Percentiles rank a stretch among this genome's conserved stretches.
phyloP scores from a whole-genome alignment of 2,888 invertebrate genomes.

The Eristalis pertinax region DNA sequence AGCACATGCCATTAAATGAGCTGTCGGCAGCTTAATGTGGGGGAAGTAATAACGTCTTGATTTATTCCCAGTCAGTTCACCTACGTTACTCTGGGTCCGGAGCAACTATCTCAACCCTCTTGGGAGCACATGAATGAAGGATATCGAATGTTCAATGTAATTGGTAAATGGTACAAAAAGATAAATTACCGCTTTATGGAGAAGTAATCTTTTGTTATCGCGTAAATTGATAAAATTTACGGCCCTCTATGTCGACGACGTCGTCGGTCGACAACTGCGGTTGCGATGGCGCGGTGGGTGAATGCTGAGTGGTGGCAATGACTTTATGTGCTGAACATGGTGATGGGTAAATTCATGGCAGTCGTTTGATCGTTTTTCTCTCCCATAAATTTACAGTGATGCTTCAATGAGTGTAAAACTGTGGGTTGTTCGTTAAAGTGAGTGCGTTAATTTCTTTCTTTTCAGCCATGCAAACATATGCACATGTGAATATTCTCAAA shows the following conservation, averaged over 20 bases:
- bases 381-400: slow-evolving; percentile 36
- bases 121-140: slow-evolving; percentile 47
- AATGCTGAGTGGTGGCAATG: slow-evolving; percentile 32
- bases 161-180: slow-evolving; percentile 73
- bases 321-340: slow-evolving; percentile 57
- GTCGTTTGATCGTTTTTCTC: slow-evolving; percentile 35
- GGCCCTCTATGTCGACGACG: slow-evolving; percentile 37
- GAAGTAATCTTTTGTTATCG: slow-evolving; percentile 73
- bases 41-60: slow-evolving; percentile 73
- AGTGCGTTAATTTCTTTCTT: background rate
- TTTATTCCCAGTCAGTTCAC: slow-evolving; percentile 65
- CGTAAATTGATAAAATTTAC: slow-evolving; percentile 71
- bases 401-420: slow-evolving; percentile 28
- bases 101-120: slow-evolving; percentile 45
- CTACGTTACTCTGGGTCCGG: slow-evolving; percentile 44
- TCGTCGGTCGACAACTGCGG: background rate
- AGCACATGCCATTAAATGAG: slow-evolving; percentile 72
- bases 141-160: slow-evolving; percentile 71
- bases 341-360: slow-evolving; percentile 46
- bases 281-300: background rate
- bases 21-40: slow-evolving; percentile 72
- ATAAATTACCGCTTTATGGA: slow-evolving; percentile 72
- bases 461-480: background rate
- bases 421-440: background rate
- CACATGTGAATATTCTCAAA: too few relatives aligned